Evolutionary conservation across 1,140 invertebrate genomes (phyloP), one percentile per base, ranked within the genome.

Genomic region (Xylocopa sonorina): DNA sequence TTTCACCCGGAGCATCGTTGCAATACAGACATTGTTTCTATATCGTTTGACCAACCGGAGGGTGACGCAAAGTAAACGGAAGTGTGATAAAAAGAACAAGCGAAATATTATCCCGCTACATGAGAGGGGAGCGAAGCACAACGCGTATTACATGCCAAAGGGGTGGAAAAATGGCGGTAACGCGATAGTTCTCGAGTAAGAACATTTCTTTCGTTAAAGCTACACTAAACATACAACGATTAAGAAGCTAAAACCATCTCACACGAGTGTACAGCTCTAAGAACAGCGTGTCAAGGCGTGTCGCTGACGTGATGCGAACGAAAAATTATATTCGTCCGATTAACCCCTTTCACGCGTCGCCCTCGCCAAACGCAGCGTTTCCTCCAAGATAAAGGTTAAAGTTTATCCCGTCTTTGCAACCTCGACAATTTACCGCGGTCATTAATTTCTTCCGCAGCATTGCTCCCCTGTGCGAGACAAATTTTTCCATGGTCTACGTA

Each of bases 371-470:
- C 76, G 78, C 60, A 74, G 29, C 63, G 51, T 77, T 84, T 80
- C 66, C 55, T 55, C 38, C 55, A 21, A 43, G 71, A 53, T 76
- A 51, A 77, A 84, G 69, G 81, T 84, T 43, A 80, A 77, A 72
- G 72, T 85, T 80, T 80, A 80, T 60, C 43, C 51, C 29, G 46
- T 66, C 71, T 71, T 75, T 84, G 66, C 67, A 51, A 84, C 71
- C 60, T 68, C 62, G 64, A 34, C 53, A 21, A 77, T 63, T 76
- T 84, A 64, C 66, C 60, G 66, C 64, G 72, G 63, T 66, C 67
- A 62, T 81, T 81, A 80, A 72, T 83, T 83, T 66, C 72, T 81
- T 81, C 62, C 72, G 63, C 60, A 77, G 67, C 78, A 58, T 81
- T 85, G 48, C 53, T 34, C 62, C 57, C 53, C 68, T 83, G 29